Conservation (phyloP, 2,888 invertebrate species). For the Xestia xanthographa region DNA sequence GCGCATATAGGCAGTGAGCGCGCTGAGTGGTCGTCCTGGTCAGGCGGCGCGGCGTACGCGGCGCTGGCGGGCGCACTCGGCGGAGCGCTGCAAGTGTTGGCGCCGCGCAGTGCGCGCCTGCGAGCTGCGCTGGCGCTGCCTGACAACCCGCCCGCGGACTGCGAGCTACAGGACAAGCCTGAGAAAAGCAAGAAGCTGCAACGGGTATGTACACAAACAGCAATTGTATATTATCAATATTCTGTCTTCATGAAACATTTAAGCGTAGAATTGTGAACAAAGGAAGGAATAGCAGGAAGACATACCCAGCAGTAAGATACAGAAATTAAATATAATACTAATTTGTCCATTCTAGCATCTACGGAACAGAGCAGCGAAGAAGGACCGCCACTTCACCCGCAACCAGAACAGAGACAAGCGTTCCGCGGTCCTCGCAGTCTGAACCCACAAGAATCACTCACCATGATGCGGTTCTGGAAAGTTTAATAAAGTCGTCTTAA, state of each 20-base stretch:
- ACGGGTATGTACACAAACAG: conserved; percentile 91
- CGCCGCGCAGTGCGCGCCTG: conserved; percentile 91
- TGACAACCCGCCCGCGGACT: conserved; percentile 85
- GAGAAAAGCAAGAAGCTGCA: conserved; percentile 91
- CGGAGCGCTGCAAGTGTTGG: conserved; percentile 92
- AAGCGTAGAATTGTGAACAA: no score
- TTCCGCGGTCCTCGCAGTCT: conserved; percentile 92
- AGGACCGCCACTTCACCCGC: conserved; percentile 86
- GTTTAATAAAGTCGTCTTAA: no score
- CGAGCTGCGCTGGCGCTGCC: conserved; percentile 93
- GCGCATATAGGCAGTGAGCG: conserved; percentile 92
- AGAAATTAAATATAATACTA: background rate
- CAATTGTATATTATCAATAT: no score
- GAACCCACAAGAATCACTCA: conserved; percentile 53
- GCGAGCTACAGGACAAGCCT: conserved; percentile 79
- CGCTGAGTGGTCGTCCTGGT: conserved; percentile 94
- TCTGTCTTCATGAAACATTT: no score
- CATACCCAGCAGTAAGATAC: no score
- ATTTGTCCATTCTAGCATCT: conserved; percentile 63
- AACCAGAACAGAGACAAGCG: conserved; percentile 98
- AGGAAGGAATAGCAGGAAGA: no score
- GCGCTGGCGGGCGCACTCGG: conserved; percentile 91
- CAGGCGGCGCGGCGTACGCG: conserved; percentile 93
- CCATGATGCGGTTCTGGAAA: background rate
- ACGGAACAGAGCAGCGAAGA: background rate